These are phyloP conservation scores for Hypotaenidia philippensis DNA, from an alignment of 2,797 vertebrate species.

Conservation along the genomic window DNA sequence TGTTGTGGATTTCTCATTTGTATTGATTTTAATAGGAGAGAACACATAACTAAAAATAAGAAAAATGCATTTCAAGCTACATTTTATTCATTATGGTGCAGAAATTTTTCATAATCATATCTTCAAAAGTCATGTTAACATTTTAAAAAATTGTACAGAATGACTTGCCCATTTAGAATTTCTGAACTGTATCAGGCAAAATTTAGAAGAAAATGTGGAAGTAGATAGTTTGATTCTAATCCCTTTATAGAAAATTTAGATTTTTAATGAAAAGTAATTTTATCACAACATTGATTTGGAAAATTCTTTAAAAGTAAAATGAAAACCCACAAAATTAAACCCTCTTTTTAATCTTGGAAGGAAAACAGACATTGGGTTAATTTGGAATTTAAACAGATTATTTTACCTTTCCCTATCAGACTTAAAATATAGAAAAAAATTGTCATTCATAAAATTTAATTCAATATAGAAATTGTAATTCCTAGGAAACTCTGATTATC, in stretches of 20 bases:
- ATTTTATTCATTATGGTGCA: not conserved
- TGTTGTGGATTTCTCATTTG: not conserved
- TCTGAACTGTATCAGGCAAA: not conserved
- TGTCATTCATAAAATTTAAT: too few species aligned
- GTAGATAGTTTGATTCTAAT: not conserved
- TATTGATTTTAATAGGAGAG: not conserved
- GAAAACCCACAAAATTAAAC: not conserved
- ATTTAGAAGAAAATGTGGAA: not conserved
- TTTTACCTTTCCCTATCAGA: not conserved
- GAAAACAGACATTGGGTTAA: not conserved
- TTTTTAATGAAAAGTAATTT: not conserved
- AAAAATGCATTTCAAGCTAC: not conserved
- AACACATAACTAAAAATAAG: not conserved
- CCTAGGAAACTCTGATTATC: not conserved
- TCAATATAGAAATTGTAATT: not conserved
- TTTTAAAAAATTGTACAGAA: not conserved
- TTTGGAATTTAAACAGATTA: not conserved
- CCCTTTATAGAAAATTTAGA: not conserved
- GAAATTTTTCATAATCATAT: not conserved
- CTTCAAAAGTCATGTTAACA: not conserved
- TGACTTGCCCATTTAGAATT: not conserved
- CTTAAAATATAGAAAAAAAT: not conserved
- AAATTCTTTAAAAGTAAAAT: not conserved
- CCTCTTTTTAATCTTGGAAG: not conserved
- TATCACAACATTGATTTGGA: not conserved